These are phyloP conservation scores for Percina caprodes DNA, from an alignment of 2,113 vertebrate genomes.

Conservation along the genomic window DNA sequence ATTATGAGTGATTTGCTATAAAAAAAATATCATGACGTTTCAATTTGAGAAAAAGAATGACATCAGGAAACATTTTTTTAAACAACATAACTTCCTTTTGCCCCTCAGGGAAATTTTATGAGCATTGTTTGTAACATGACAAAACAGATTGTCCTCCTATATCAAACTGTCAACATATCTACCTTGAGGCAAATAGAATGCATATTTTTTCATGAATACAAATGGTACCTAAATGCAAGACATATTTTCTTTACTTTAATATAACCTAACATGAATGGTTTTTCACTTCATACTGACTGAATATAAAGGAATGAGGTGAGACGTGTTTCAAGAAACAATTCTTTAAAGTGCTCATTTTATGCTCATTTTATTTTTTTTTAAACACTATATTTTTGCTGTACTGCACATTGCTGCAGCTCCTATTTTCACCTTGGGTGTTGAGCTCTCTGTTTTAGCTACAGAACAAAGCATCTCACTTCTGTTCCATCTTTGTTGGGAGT, in stretches of 20 bases:
- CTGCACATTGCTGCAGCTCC: too few relatives aligned
- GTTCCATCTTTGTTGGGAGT: too few relatives aligned
- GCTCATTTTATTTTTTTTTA: too few relatives aligned
- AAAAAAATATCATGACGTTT: not conserved
- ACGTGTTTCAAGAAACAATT: not conserved
- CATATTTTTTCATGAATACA: slow-evolving; percentile 26
- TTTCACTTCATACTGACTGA: not conserved
- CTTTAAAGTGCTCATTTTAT: too few relatives aligned
- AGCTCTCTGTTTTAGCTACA: too few relatives aligned
- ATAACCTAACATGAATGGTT: slow-evolving; percentile 21
- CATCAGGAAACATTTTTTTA: not conserved
- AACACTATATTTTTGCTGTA: too few relatives aligned
- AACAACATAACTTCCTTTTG: slow-evolving; percentile 14
- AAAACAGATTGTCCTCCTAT: not conserved
- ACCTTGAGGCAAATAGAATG: slow-evolving; percentile 5
- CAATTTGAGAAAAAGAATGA: not conserved
- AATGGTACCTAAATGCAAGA: not conserved
- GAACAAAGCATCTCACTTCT: too few relatives aligned
- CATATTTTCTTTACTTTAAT: slow-evolving; percentile 11
- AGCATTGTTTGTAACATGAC: not conserved
- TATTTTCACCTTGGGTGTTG: too few relatives aligned
- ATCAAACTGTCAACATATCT: slow-evolving; percentile 31
- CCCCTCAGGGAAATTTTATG: slow-evolving; percentile 9
- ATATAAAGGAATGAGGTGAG: not conserved
- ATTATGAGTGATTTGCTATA: not conserved